Evolutionary conservation across 2,888 invertebrate genomes (phyloP).

Genomic region (Nomada hirtipes): DNA sequence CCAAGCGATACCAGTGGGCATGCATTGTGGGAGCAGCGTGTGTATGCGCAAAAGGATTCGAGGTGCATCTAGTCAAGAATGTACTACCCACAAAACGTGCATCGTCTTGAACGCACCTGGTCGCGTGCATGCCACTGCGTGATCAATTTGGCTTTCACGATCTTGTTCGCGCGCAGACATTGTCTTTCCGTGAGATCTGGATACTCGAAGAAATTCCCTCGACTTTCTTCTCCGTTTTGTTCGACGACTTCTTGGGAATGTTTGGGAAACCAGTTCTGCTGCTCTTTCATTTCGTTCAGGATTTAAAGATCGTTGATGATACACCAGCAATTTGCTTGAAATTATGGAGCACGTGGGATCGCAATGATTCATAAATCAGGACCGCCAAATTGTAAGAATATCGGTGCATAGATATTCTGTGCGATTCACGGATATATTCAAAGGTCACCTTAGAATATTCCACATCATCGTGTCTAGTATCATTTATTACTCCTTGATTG

Average conservation of each 20-base stretch:
- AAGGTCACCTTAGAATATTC: no score
- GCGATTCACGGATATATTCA: no score
- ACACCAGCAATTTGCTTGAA: background rate
- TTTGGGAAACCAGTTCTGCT: background rate
- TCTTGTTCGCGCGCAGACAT: slow-evolving; percentile 35
- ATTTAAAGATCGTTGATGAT: background rate
- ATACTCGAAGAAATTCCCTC: slow-evolving; percentile 18
- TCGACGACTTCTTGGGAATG: background rate
- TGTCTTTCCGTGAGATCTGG: slow-evolving; percentile 46
- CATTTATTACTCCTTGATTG: no score
- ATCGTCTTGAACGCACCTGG: slow-evolving; percentile 51
- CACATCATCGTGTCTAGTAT: no score
- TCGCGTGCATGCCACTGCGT: slow-evolving; percentile 62
- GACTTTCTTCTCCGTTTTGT: background rate
- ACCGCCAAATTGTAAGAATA: no score
- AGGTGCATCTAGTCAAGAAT: slow-evolving; percentile 37
- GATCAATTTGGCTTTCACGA: slow-evolving; percentile 66
- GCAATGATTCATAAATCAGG: no score
- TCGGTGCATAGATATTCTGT: no score
- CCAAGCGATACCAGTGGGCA: slow-evolving; percentile 68
- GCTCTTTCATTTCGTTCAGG: background rate
- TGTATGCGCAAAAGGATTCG: slow-evolving; percentile 38
- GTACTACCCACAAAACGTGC: background rate
- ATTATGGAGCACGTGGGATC: background rate
- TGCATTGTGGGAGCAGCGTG: slow-evolving; percentile 69